Percentiles rank a stretch among this genome's conserved stretches.
Conservation (phyloP, 2,888 invertebrate species). For the Macaria liturata region DNA sequence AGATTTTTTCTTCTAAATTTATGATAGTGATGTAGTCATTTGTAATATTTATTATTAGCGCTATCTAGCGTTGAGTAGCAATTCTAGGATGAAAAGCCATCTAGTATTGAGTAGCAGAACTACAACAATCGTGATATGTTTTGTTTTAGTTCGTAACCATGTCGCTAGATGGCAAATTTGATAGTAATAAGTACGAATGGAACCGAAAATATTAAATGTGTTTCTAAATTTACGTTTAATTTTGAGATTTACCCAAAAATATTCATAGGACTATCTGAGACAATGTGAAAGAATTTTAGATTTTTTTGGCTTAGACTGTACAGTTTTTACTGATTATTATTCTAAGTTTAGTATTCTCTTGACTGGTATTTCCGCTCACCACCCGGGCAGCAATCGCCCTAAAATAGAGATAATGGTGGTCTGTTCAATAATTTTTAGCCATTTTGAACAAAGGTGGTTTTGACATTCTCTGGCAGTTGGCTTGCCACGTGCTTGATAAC, state of each 20-base stretch:
- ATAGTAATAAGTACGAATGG: too few species aligned
- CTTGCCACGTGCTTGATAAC: slow-evolving; percentile 21
- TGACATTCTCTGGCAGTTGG: slow-evolving; percentile 18
- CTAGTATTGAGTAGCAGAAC: slow-evolving; percentile 36
- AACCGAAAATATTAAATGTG: too few species aligned
- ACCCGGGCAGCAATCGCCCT: neutral
- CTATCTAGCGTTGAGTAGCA: neutral
- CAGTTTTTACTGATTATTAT: too few species aligned
- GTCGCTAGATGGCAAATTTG: slow-evolving; percentile 29
- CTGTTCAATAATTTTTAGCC: slow-evolving; percentile 17
- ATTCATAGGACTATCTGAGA: too few species aligned
- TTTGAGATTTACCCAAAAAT: too few species aligned
- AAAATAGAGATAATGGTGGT: slow-evolving; percentile 13
- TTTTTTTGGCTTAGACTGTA: too few species aligned
- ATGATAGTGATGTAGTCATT: neutral
- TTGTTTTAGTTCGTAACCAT: neutral
- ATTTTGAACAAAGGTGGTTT: slow-evolving; percentile 25
- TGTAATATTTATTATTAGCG: too few species aligned
- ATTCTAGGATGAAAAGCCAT: slow-evolving; percentile 29
- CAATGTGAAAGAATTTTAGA: too few species aligned
- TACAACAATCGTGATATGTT: slow-evolving; percentile 11
- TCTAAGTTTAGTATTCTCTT: neutral
- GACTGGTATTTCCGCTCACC: slow-evolving; percentile 1
- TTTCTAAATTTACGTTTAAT: too few species aligned
- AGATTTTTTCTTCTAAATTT: neutral